Conservation (phyloP, 2,113 vertebrate species). For the Tinamus guttatus region DNA sequence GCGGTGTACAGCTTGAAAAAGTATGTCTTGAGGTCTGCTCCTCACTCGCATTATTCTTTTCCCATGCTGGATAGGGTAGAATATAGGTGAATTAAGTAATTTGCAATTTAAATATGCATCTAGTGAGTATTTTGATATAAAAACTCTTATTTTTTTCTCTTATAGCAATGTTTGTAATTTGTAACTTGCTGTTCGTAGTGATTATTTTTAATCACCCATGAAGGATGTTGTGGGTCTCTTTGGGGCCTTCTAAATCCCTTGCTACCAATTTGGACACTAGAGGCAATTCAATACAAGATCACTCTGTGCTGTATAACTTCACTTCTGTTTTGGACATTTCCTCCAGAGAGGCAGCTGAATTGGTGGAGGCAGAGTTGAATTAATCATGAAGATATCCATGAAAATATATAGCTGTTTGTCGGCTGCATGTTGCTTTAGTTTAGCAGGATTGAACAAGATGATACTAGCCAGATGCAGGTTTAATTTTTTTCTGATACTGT, state of each 20-base stretch:
- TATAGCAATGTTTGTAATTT: not conserved
- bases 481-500: not conserved
- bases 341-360: not conserved
- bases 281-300: not conserved
- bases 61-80: no score
- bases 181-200: not conserved
- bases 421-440: not conserved
- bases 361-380: not conserved
- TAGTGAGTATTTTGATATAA: not conserved
- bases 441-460: not conserved
- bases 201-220: not conserved
- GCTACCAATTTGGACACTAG: not conserved
- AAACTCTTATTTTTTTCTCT: not conserved
- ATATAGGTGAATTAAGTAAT: not conserved
- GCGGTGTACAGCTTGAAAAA: not conserved
- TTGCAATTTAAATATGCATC: not conserved
- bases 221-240: not conserved
- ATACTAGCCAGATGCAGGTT: not conserved
- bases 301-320: not conserved
- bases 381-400: no score
- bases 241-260: not conserved
- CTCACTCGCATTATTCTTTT: not conserved
- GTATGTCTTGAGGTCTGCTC: not conserved
- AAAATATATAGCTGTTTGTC: not conserved
- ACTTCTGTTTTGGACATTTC: slow-evolving; percentile 32